Conservation (phyloP, 2,888 invertebrate genomes). For the Chorisops tibialis region DNA sequence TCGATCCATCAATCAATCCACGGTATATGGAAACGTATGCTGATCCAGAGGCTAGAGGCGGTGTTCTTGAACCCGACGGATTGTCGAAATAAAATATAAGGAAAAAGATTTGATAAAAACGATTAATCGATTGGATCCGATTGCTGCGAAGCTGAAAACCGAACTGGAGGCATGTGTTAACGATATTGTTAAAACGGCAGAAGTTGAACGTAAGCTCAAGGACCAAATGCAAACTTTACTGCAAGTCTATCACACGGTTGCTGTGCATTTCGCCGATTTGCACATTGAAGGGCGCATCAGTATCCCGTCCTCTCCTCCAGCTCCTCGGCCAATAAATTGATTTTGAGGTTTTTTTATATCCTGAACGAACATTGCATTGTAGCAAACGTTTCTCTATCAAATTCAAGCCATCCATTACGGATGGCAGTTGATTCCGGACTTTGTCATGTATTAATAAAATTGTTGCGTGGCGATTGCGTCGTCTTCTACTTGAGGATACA, state of each 20-base stretch:
- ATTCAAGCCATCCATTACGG: too few species aligned
- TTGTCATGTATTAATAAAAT: constrained; percentile 87
- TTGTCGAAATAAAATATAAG: constrained; percentile 96
- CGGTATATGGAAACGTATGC: constrained; percentile 98
- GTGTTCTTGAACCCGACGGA: constrained; percentile 96
- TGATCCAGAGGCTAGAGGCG: constrained; percentile 88
- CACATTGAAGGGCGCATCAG: too few species aligned
- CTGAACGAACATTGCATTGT: constrained; percentile 92
- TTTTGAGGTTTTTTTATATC: too few species aligned
- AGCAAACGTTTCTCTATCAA: too few species aligned
- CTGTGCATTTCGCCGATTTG: constrained; percentile 94
- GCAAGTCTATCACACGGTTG: constrained; percentile 83
- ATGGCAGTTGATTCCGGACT: too few species aligned
- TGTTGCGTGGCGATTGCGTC: constrained; percentile 82
- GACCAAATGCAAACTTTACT: constrained; percentile 71
- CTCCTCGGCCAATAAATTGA: too few species aligned
- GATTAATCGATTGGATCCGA: constrained; percentile 71
- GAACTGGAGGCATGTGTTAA: constrained; percentile 43
- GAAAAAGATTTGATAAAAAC: constrained; percentile 86
- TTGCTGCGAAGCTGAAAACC: constrained; percentile 31
- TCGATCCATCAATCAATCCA: constrained; percentile 94
- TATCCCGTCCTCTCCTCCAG: too few species aligned
- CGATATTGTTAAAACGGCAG: constrained; percentile 43
- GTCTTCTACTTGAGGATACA: constrained; percentile 74
- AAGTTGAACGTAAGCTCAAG: constrained; percentile 68